Percentiles rank a stretch among this genome's conserved stretches.
These are phyloP conservation scores for Dolichallabes microphthalmus DNA, from an alignment of 2,113 vertebrate genomes.

Conservation along the genomic window DNA sequence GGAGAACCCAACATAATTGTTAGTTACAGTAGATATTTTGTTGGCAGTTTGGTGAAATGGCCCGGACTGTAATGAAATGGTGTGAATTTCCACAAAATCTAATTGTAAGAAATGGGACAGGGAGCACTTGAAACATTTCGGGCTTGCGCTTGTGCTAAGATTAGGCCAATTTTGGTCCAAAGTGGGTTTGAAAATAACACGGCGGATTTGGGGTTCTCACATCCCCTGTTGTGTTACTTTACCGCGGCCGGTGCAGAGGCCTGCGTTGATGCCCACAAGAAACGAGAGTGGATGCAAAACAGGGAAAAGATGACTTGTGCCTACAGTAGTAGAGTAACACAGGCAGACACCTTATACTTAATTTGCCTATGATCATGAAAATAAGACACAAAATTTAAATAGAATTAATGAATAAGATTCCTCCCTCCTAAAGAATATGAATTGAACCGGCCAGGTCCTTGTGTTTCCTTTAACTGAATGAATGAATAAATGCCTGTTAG, in stretches of 20 bases:
- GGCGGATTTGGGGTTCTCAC: background rate
- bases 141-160: background rate
- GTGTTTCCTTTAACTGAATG: background rate
- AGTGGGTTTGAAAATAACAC: background rate
- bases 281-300: background rate
- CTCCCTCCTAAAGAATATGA: background rate
- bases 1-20: background rate
- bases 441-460: background rate
- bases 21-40: background rate
- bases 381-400: background rate
- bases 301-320: background rate
- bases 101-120: background rate
- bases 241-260: background rate
- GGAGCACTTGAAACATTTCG: background rate
- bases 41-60: background rate
- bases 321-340: background rate
- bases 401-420: background rate
- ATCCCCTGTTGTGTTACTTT: background rate
- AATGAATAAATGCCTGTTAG: too few relatives aligned
- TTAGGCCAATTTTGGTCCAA: background rate
- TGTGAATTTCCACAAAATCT: background rate
- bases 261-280: background rate
- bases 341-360: background rate
- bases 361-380: background rate
- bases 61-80: background rate